Evolutionary conservation across 2,888 invertebrate species (phyloP).

Genomic region (Syrista parreyssii): DNA sequence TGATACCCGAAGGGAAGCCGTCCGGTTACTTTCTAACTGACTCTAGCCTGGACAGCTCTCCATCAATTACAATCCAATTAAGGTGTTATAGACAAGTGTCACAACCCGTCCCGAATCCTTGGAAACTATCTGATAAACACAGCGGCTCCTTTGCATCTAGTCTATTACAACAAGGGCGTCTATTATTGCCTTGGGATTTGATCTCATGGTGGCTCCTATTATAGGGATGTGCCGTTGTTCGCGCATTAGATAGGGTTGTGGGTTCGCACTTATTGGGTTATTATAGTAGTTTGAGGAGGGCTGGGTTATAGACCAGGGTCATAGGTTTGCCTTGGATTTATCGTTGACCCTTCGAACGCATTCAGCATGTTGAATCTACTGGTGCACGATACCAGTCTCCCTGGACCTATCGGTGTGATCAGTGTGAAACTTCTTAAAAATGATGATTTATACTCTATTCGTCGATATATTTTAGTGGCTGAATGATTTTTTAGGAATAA

Average conservation of each 20-base stretch:
- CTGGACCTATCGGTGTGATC: not conserved
- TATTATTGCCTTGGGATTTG: not conserved
- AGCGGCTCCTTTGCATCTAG: not conserved
- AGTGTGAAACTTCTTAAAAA: not conserved
- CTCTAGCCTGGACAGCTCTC: not conserved
- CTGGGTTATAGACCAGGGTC: not conserved
- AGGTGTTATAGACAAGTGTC: conserved; percentile 28
- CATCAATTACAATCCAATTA: conserved; percentile 29
- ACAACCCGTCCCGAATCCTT: not conserved
- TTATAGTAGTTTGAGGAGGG: not conserved
- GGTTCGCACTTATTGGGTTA: not conserved
- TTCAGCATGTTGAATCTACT: not conserved
- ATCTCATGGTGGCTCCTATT: not conserved
- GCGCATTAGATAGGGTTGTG: not conserved
- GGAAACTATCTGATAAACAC: not conserved
- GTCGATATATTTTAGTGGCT: too few species aligned
- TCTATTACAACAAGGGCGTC: not conserved
- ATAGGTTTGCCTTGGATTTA: not conserved
- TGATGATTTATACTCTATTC: too few species aligned
- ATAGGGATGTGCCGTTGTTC: not conserved
- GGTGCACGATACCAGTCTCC: not conserved
- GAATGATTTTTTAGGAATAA: not conserved
- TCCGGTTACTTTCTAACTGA: not conserved
- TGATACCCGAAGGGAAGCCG: not conserved
- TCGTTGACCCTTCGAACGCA: not conserved